Percentiles rank a stretch among this genome's conserved stretches.
These are phyloP conservation scores for Cetonia aurata DNA, from an alignment of 2,888 invertebrate genomes.

Conservation along the genomic window DNA sequence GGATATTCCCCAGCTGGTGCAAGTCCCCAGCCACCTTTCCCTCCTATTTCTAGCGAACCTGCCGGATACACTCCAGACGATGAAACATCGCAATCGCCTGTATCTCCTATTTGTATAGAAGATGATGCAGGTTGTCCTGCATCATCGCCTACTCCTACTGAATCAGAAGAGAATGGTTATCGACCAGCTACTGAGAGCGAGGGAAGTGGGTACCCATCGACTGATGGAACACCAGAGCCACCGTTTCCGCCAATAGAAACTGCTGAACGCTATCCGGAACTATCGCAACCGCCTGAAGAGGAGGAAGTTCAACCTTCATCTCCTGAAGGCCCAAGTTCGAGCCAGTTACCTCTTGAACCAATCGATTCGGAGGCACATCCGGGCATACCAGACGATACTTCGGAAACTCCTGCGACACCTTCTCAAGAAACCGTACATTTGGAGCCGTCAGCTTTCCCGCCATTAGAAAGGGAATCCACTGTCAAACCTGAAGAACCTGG, in stretches of 20 bases:
- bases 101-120: background rate
- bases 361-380: constrained; percentile 29
- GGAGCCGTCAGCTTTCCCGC: constrained; percentile 32
- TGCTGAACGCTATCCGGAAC: too few species aligned
- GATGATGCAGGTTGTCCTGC: too few species aligned
- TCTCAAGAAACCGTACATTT: background rate
- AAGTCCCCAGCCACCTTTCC: constrained; percentile 47
- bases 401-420: background rate
- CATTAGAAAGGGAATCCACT: constrained; percentile 36
- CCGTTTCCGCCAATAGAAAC: background rate
- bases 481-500: constrained; percentile 14
- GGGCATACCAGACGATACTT: constrained; percentile 28
- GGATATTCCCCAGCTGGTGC: constrained; percentile 41
- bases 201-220: background rate
- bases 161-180: constrained; percentile 4
- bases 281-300: too few species aligned
- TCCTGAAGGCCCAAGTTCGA: constrained; percentile 14
- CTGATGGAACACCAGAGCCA: constrained; percentile 10
- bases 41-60: constrained; percentile 22
- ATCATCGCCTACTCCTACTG: too few species aligned
- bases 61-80: constrained; percentile 42
- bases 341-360: too few species aligned
- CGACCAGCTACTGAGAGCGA: background rate
- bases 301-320: constrained; percentile 12
- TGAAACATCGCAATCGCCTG: constrained; percentile 5